phyloP scores from a whole-genome alignment of 2,888 invertebrate genomes.

The Tholera decimalis region DNA sequence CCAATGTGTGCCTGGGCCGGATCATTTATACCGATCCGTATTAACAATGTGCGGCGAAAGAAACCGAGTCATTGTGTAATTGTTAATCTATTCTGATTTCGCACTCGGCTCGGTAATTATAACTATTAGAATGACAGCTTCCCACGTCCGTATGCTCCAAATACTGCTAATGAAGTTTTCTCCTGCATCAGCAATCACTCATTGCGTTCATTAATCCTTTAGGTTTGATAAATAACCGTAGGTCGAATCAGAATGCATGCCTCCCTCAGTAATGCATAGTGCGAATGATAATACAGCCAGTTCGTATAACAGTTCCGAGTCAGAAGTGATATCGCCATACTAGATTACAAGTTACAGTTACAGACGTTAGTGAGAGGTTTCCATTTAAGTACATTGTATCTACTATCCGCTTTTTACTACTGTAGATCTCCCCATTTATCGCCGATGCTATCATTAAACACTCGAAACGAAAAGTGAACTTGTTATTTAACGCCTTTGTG shows the following conservation, averaged over 20 bases:
- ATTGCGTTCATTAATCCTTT: slow-evolving; percentile 63
- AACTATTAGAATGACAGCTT: slow-evolving; percentile 79
- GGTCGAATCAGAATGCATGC: slow-evolving; percentile 61
- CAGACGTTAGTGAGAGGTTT: slow-evolving; percentile 77
- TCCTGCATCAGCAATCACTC: slow-evolving; percentile 53
- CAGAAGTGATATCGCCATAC: slow-evolving; percentile 70
- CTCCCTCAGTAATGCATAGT: slow-evolving; percentile 61
- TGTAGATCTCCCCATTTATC: slow-evolving; percentile 74
- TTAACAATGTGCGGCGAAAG: slow-evolving; percentile 72
- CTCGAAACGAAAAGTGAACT: slow-evolving; percentile 82
- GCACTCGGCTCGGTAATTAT: slow-evolving; percentile 75
- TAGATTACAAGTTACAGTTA: slow-evolving; percentile 75
- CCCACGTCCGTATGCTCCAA: slow-evolving; percentile 87
- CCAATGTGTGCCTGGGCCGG: slow-evolving; percentile 66
- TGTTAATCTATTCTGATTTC: slow-evolving; percentile 76
- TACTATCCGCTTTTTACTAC: slow-evolving; percentile 75
- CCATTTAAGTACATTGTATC: slow-evolving; percentile 77
- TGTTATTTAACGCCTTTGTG: slow-evolving; percentile 71
- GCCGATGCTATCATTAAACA: slow-evolving; percentile 77
- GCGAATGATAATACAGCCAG: slow-evolving; percentile 67
- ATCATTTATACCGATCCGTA: slow-evolving; percentile 76
- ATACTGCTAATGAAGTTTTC: slow-evolving; percentile 74
- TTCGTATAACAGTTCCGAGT: slow-evolving; percentile 71
- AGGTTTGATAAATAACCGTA: slow-evolving; percentile 67
- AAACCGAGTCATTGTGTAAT: slow-evolving; percentile 72